Conservation (phyloP, 2,113 vertebrate genomes). For the Hoplias malabaricus region DNA sequence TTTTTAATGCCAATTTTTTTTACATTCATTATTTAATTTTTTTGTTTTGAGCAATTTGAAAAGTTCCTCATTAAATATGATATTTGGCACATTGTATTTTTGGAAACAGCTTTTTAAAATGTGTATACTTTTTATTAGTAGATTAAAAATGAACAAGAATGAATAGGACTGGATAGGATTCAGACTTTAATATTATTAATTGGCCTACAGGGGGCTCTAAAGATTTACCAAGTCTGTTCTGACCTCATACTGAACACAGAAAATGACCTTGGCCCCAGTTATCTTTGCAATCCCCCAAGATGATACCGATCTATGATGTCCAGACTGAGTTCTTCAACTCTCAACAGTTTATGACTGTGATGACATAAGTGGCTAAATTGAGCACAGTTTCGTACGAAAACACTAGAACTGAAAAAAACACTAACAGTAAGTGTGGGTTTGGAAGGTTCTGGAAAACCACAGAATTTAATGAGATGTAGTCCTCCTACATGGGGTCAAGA, state of each 20-base stretch:
- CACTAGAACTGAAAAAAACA: background rate
- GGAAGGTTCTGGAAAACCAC: background rate
- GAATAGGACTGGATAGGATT: background rate
- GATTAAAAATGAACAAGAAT: background rate
- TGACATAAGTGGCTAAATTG: background rate
- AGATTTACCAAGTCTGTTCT: background rate
- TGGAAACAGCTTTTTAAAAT: background rate
- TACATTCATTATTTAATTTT: too few relatives aligned
- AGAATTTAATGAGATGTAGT: too few relatives aligned
- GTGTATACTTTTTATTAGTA: background rate
- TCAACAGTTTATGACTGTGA: background rate
- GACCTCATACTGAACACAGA: background rate
- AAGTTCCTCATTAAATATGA: too few relatives aligned
- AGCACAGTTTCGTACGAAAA: background rate
- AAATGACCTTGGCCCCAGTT: background rate
- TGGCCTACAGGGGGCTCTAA: background rate
- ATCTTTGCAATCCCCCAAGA: background rate
- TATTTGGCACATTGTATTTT: background rate
- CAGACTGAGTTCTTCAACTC: background rate
- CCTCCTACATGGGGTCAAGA: background rate
- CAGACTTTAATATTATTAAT: background rate
- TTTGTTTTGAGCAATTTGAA: too few relatives aligned
- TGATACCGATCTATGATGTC: background rate
- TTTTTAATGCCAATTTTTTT: too few relatives aligned
- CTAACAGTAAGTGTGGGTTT: background rate